These are phyloP conservation scores for Cacoxenus indagator DNA, from an alignment of 2,888 invertebrate genomes.

Conservation along the genomic window DNA sequence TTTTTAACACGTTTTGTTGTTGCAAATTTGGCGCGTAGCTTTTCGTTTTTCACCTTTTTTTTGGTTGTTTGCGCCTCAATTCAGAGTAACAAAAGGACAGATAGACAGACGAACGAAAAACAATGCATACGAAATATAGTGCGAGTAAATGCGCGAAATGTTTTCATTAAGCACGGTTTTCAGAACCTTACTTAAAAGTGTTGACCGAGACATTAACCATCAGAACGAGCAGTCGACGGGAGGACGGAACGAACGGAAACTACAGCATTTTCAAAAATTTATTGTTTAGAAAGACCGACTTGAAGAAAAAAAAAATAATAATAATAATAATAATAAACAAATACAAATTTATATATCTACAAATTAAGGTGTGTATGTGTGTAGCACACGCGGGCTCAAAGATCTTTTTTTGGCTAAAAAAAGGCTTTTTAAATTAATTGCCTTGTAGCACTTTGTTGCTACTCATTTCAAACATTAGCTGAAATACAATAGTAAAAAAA, in stretches of 20 bases:
- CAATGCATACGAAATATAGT: slow-evolving; percentile 21
- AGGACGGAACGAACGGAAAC: neutral
- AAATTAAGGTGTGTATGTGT: neutral
- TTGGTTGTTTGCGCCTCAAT: slow-evolving; percentile 1
- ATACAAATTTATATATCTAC: neutral
- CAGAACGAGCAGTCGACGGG: slow-evolving; percentile 33
- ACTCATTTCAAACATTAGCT: slow-evolving; percentile 32
- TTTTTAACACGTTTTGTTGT: too few species aligned
- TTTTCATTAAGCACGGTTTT: slow-evolving; percentile 25
- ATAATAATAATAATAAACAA: neutral
- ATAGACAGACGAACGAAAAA: slow-evolving; percentile 30
- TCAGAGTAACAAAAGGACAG: slow-evolving; percentile 22
- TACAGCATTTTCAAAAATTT: neutral
- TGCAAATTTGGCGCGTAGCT: neutral
- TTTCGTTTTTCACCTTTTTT: neutral
- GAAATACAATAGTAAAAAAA: slow-evolving; percentile 33
- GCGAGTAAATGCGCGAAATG: slow-evolving; percentile 21
- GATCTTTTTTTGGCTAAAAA: slow-evolving; percentile 38
- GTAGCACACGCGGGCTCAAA: slow-evolving; percentile 46
- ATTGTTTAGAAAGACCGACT: too few species aligned
- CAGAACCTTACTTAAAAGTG: slow-evolving; percentile 60
- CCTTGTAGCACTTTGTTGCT: slow-evolving; percentile 52
- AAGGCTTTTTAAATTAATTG: slow-evolving; percentile 42
- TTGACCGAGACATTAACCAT: slow-evolving; percentile 60
- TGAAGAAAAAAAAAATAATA: neutral